These are phyloP conservation scores for Dione juno DNA, from an alignment of 2,888 invertebrate species.

Conservation along the genomic window DNA sequence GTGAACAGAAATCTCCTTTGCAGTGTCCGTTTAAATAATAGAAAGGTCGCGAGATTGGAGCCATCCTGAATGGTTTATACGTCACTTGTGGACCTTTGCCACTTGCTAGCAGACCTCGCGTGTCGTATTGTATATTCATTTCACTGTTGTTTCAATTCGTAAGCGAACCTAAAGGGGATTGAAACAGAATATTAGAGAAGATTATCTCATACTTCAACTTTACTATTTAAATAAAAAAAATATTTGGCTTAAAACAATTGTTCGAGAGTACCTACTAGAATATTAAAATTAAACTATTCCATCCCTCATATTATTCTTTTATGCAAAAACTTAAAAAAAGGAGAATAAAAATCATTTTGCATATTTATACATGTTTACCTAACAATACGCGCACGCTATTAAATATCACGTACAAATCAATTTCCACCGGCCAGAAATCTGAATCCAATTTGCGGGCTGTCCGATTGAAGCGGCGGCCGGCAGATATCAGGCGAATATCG, in stretches of 20 bases:
- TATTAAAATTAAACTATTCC: not conserved
- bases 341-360: slow-evolving; percentile 34
- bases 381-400: slow-evolving; percentile 66
- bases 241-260: slow-evolving; percentile 1
- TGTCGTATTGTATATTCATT: slow-evolving; percentile 79
- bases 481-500: slow-evolving; percentile 79
- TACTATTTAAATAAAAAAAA: not conserved
- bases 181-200: slow-evolving; percentile 52
- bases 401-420: slow-evolving; percentile 81
- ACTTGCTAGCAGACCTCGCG: slow-evolving; percentile 64
- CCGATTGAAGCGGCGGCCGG: slow-evolving; percentile 70
- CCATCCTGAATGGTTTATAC: slow-evolving; percentile 80
- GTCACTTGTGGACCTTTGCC: slow-evolving; percentile 78
- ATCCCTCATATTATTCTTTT: slow-evolving; percentile 15
- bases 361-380: slow-evolving; percentile 52
- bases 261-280: not conserved
- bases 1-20: slow-evolving; percentile 69
- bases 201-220: slow-evolving; percentile 46
- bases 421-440: slow-evolving; percentile 79
- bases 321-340: slow-evolving; percentile 12
- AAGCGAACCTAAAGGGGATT: slow-evolving; percentile 34
- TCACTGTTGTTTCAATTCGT: slow-evolving; percentile 61
- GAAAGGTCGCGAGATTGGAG: slow-evolving; percentile 80
- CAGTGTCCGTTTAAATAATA: slow-evolving; percentile 80
- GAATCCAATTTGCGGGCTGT: slow-evolving; percentile 83